Percentiles rank a stretch among this genome's conserved stretches.
Evolutionary conservation across 2,113 vertebrate genomes (phyloP).

Genomic region (Oncorhynchus nerka): DNA sequence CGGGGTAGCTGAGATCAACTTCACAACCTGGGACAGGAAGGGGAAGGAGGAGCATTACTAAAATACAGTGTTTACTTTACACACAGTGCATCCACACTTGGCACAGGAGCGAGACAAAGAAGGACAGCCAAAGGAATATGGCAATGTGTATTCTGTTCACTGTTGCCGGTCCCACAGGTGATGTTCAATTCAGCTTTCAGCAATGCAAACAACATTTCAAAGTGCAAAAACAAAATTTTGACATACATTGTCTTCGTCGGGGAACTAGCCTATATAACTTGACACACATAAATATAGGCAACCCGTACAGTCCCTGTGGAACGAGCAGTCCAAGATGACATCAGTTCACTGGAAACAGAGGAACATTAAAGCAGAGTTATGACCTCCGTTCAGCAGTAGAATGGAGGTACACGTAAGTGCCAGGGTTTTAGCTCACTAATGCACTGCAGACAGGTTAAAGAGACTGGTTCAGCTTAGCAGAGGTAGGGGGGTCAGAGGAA

Average conservation of each 20-base stretch:
- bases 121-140: too few species aligned
- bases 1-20: constrained; percentile 19
- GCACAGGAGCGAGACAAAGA: too few species aligned
- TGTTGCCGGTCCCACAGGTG: too few species aligned
- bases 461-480: background rate
- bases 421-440: background rate
- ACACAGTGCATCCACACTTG: background rate
- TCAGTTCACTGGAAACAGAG: background rate
- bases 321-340: too few species aligned
- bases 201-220: too few species aligned
- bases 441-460: background rate
- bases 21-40: constrained; percentile 5
- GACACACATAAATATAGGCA: too few species aligned
- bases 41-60: background rate
- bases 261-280: too few species aligned
- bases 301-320: too few species aligned
- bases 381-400: background rate
- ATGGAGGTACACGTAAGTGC: background rate
- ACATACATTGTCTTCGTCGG: too few species aligned
- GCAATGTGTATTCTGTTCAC: too few species aligned
- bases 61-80: background rate
- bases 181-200: too few species aligned
- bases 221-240: too few species aligned
- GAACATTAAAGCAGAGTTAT: constrained; percentile 8
- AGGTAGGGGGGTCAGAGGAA: constrained; percentile 23